Evolutionary conservation across 2,113 vertebrate genomes (phyloP).

Genomic region (Pseudorectes ferrugineus): DNA sequence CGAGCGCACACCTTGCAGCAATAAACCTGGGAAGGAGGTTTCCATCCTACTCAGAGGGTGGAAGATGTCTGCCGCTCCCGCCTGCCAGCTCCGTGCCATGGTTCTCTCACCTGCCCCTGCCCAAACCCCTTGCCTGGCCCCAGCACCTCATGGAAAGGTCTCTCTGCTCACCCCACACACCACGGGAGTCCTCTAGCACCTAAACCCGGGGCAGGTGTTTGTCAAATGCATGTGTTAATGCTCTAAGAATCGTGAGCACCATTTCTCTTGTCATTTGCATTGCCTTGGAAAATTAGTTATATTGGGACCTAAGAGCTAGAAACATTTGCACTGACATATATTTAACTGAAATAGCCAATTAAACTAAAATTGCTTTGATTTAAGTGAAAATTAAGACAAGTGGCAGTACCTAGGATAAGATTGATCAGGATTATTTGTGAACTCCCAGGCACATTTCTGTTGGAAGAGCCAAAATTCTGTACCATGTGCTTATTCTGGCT

Average conservation of each 20-base stretch:
- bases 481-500: neutral
- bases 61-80: neutral
- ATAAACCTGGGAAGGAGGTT: neutral
- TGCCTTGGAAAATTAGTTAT: neutral
- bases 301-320: neutral
- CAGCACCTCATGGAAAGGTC: neutral
- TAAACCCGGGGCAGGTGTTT: neutral
- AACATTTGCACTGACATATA: neutral
- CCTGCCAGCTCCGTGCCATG: neutral
- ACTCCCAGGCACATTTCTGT: neutral
- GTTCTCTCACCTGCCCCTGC: neutral
- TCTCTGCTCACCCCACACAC: neutral
- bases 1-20: neutral
- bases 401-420: neutral
- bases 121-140: neutral
- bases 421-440: constrained; percentile 3
- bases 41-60: neutral
- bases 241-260: neutral
- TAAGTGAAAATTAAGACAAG: constrained; percentile 27
- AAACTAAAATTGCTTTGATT: neutral
- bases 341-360: constrained; percentile 14
- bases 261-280: neutral
- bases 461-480: neutral
- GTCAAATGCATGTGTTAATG: neutral
- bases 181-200: accelerated